Evolutionary conservation across 2,888 invertebrate species (phyloP), one percentile per base, ranked within the genome.

Genomic region (Lutraria lutraria): DNA sequence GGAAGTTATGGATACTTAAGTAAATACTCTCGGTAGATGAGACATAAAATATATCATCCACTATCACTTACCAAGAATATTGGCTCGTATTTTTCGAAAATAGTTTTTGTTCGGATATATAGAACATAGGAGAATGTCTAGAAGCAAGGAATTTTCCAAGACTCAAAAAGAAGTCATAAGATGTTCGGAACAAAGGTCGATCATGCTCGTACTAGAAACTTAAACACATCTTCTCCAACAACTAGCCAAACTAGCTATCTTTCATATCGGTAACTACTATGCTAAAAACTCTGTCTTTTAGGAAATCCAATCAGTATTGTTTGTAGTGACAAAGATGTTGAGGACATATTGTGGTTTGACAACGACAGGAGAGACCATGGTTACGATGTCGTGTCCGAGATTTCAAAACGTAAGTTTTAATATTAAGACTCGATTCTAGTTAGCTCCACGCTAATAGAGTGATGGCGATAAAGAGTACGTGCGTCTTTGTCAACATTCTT

Each of bases 281-380:
- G 72, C 31, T 63, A 8, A 10, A 8, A 0, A n/a, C n/a, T 72
- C 16, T 76, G 21, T 81, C 43, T 84, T 52, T 43, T 1, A 84
- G 84, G 84, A 52, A 84, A 84, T 52, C 43, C 84, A 10, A 84
- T 84, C 34, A 84, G 84, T 53, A 52, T 84, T 43, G 72, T 84
- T 13, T 72, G 52, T 29, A 52, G 43, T 52, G 63, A 13, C 8
- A 52, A 84, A 10, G 84, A 63, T 52, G 25, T 84, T n/a, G 76
- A 76, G 29, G 34, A 76, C 13, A 19, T 76, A 16, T 19, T 76
- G 8, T 34, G 34, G 34, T 76, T 31, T 31, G 13, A 34, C 19
- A 31, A 76, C 15, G 76, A 76, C 31, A 76, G 34, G 16, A 76
- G 8, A 16, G 19, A 34, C 31, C 31, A 76, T 19, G 21, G 13